phyloP scores from a whole-genome alignment of 1,140 invertebrate species.

The Drosophila murphyi region DNA sequence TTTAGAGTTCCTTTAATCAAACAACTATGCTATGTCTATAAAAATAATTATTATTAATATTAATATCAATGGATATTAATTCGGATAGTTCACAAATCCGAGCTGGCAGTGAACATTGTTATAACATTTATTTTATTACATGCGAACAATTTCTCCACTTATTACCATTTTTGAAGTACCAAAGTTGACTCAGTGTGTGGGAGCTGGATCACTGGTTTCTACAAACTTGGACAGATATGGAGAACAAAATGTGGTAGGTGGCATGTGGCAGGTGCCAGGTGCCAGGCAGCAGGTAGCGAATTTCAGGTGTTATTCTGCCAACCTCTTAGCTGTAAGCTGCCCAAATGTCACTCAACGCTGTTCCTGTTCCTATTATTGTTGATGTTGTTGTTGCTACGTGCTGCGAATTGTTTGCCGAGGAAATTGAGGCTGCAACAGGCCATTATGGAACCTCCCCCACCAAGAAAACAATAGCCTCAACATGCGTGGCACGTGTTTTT shows the following conservation, averaged over 20 bases:
- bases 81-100: too few species aligned
- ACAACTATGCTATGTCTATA: too few species aligned
- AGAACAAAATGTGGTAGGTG: neutral
- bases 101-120: too few species aligned
- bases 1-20: too few species aligned
- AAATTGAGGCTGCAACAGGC: slow-evolving; percentile 58
- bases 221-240: neutral
- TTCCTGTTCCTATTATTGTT: slow-evolving; percentile 17
- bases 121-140: too few species aligned
- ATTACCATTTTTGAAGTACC: too few species aligned
- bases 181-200: too few species aligned
- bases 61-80: too few species aligned
- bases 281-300: slow-evolving; percentile 18
- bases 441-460: neutral
- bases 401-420: slow-evolving; percentile 71
- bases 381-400: slow-evolving; percentile 45
- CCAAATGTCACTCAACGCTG: slow-evolving; percentile 27
- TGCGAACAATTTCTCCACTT: too few species aligned
- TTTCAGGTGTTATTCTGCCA: slow-evolving; percentile 49
- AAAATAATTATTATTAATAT: too few species aligned
- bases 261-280: slow-evolving; percentile 8
- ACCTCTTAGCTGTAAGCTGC: slow-evolving; percentile 11
- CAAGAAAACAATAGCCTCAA: neutral
- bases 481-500: slow-evolving; percentile 48
- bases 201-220: neutral